These are phyloP conservation scores for Bruchidius siliquastri DNA, from an alignment of 2,888 invertebrate genomes.

Conservation along the genomic window DNA sequence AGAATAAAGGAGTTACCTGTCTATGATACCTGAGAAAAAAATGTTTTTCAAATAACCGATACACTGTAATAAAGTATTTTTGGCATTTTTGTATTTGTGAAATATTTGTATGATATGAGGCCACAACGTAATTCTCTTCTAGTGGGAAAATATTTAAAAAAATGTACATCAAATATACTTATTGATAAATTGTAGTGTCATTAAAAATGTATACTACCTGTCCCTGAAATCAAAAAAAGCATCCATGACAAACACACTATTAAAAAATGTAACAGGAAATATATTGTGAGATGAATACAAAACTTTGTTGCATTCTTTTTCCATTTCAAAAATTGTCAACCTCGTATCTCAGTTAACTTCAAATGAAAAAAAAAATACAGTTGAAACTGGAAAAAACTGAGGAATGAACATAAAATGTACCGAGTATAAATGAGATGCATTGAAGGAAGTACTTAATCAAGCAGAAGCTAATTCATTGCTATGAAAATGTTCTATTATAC, in stretches of 20 bases:
- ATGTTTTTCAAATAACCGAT: neutral
- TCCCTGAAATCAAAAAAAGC: neutral
- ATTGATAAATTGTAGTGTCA: neutral
- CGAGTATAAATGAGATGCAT: too few species aligned
- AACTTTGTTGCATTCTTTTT: neutral
- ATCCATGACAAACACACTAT: neutral
- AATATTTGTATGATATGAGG: neutral
- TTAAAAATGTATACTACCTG: neutral
- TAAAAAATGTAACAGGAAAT: neutral
- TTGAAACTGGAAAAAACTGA: too few species aligned
- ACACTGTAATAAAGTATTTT: neutral
- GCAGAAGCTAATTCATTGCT: too few species aligned
- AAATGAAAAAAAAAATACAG: too few species aligned
- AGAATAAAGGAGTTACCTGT: neutral
- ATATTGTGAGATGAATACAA: neutral
- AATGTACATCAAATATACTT: neutral
- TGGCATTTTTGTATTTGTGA: neutral
- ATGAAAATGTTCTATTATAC: too few species aligned
- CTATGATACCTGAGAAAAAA: neutral
- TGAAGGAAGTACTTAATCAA: too few species aligned
- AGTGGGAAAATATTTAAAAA: neutral
- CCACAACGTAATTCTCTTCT: neutral
- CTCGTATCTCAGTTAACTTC: too few species aligned
- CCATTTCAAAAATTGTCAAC: neutral
- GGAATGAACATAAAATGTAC: too few species aligned